These are phyloP conservation scores for Pachyuromys duprasi DNA, from an alignment of 2,797 vertebrate species.

Conservation along the genomic window DNA sequence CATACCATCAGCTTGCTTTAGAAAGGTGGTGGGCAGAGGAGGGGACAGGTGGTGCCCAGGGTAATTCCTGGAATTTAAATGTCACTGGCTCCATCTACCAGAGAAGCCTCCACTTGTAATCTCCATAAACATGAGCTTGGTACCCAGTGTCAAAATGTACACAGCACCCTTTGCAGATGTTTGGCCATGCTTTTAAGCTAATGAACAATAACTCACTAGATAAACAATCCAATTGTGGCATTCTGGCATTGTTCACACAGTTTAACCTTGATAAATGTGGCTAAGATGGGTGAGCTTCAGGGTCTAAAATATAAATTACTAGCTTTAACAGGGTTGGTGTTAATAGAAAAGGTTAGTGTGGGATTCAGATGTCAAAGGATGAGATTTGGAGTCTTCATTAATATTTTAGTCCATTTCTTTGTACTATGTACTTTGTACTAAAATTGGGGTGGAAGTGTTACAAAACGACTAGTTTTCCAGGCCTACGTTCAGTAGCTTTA, in stretches of 20 bases:
- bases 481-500: not conserved
- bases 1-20: constrained; percentile 74
- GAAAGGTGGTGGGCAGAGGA: constrained; percentile 71
- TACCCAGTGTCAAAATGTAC: not conserved
- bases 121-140: not conserved
- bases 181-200: constrained; percentile 23
- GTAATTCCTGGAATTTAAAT: constrained; percentile 71
- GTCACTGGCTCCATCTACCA: constrained; percentile 52
- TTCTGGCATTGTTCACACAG: not conserved
- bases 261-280: not conserved
- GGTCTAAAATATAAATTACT: constrained; percentile 14
- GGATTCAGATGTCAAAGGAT: constrained; percentile 8
- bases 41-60: constrained; percentile 73
- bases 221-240: not conserved
- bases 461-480: not conserved
- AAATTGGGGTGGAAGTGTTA: not conserved
- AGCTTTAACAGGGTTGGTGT: not conserved
- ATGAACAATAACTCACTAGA: not conserved
- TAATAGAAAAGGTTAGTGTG: not conserved
- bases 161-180: constrained; percentile 12
- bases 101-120: constrained; percentile 47
- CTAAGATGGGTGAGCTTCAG: not conserved
- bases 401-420: not conserved
- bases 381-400: not conserved
- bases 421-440: too few relatives aligned